phyloP scores from a whole-genome alignment of 2,797 vertebrate genomes.

The Mareca penelope region DNA sequence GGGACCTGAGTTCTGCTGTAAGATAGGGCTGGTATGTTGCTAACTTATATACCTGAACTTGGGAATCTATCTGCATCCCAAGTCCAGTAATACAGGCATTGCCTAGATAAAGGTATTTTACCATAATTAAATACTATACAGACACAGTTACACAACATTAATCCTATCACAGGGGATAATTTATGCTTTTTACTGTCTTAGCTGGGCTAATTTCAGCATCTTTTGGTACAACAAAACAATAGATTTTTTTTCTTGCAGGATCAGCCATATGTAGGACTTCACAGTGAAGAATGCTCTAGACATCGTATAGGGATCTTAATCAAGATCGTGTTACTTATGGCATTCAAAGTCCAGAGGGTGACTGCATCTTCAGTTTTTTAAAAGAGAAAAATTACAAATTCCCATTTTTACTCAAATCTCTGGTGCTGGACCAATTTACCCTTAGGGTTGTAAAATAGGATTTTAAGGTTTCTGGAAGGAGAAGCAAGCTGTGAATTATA shows the following conservation, averaged over 20 bases:
- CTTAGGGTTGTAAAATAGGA: not conserved
- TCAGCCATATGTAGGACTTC: not conserved
- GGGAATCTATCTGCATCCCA: not conserved
- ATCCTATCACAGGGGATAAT: not conserved
- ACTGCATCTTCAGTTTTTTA: not conserved
- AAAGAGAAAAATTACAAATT: not conserved
- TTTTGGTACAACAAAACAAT: not conserved
- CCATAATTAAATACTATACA: not conserved
- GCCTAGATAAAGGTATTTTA: not conserved
- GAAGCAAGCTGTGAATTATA: not conserved
- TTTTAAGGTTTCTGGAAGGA: not conserved
- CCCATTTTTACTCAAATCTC: not conserved
- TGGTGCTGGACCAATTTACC: not conserved
- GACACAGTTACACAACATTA: not conserved
- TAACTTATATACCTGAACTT: not conserved
- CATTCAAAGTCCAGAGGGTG: not conserved
- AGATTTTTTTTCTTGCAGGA: not conserved
- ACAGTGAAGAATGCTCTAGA: not conserved
- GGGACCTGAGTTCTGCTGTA: not conserved
- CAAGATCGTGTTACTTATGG: not conserved
- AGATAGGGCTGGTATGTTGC: not conserved
- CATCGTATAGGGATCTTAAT: not conserved
- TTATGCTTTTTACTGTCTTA: not conserved
- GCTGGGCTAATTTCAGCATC: not conserved
- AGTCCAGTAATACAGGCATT: not conserved